Evolutionary conservation across 2,888 invertebrate genomes (phyloP), one percentile per base, ranked within the genome.

Genomic region (Hirudinaria manillensis): DNA sequence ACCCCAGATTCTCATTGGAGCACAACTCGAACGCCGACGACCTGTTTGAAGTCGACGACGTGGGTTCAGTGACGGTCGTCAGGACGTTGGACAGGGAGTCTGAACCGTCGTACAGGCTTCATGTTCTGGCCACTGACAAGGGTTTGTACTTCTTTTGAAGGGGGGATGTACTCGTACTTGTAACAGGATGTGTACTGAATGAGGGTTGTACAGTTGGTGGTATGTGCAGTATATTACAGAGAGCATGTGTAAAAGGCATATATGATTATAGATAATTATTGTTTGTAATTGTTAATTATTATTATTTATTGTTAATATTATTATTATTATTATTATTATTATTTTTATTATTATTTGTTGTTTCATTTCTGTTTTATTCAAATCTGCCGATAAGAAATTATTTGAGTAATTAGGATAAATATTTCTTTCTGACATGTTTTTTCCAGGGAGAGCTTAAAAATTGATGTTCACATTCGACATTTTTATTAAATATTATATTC

Each of bases 1-100:
- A 68, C 34, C 56, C 3, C 34, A 36, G 36, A 32, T 73, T 29
- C 36, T 34, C 79, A 3, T 81, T 83, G 36, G 82, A 83, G 74
- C 78, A 81, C 2, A 71, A 75, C 0, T 80, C 81, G 16, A 82
- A 83, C 75, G 78, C 79, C 55, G 77, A 79, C 7, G 78, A 81
- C 29, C 80, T 81, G 77, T 83, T 83, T 76, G 76, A 78, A 19
- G 80, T 83, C 6, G 77, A 80, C 55, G 76, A 68, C 21, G 76
- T 75, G 19, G 80, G 79, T 13, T 32, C 77, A 27, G 79, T 80
- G n/a, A 78, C 73, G 0, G 77, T 75, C 4, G 76, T 74, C 51
- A 73, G 68, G n/a, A 3, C 32, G 2, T 75, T 80, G 51, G 80
- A 80, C 75, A 36, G 80, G 56, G 80, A 80, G 72, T 68, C 68